A percentile compares a stretch with the other conserved stretches of the same genome.
Evolutionary conservation across 2,888 invertebrate genomes (phyloP).

Genomic region (Lagria hirta): DNA sequence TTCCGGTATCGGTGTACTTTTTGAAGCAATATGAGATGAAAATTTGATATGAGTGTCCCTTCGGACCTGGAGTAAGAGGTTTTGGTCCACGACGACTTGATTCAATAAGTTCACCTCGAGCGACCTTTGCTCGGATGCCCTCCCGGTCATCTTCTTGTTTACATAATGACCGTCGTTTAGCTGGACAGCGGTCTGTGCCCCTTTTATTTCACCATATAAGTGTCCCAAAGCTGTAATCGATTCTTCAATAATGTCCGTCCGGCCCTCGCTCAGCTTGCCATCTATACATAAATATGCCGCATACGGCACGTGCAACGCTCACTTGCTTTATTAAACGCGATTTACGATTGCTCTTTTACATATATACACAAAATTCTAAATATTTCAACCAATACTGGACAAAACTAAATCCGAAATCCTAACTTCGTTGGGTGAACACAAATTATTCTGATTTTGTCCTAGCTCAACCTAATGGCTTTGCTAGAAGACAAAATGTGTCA

Average conservation of each 20-base stretch:
- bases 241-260: conserved; percentile 49
- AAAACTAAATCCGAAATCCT: too few relatives aligned
- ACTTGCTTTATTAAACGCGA: conserved; percentile 38
- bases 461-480: too few relatives aligned
- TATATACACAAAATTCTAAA: conserved; percentile 20
- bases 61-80: conserved; percentile 5
- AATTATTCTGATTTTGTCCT: too few relatives aligned
- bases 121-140: conserved; percentile 35
- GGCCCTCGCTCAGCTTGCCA: conserved; percentile 32
- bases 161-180: conserved; percentile 54
- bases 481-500: too few relatives aligned
- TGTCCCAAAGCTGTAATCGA: conserved; percentile 49
- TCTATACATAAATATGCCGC: conserved; percentile 36
- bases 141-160: conserved; percentile 50
- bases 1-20: conserved; percentile 1
- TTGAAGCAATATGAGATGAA: conserved; percentile 9
- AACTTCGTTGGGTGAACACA: neutral
- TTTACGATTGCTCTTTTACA: conserved; percentile 33
- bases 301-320: conserved; percentile 32
- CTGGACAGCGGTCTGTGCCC: conserved; percentile 47
- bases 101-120: conserved; percentile 48
- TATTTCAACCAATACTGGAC: conserved; percentile 5
- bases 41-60: conserved; percentile 9
- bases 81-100: conserved; percentile 32
- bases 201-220: conserved; percentile 50